Percentiles rank a stretch among this genome's conserved stretches.
phyloP scores from a whole-genome alignment of 2,113 vertebrate species.

The Phoxinus phoxinus region DNA sequence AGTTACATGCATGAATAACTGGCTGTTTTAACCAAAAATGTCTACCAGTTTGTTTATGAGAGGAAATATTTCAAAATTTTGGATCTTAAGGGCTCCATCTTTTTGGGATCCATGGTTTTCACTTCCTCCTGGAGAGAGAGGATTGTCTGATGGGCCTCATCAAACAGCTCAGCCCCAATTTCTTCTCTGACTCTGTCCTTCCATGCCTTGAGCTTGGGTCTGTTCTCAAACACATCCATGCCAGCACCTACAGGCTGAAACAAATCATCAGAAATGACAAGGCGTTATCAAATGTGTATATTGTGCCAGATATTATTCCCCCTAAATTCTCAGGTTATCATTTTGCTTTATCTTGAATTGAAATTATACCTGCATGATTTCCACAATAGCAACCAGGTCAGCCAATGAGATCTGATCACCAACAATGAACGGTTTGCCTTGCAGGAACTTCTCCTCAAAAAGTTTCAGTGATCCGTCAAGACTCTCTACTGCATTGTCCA shows the following conservation, averaged over 20 bases:
- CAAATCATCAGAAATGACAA: neutral
- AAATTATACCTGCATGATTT: constrained; percentile 87
- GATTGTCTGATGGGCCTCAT: constrained; percentile 72
- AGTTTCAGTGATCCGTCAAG: constrained; percentile 74
- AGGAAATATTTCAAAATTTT: constrained; percentile 73
- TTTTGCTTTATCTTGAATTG: neutral
- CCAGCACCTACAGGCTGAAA: constrained; percentile 79
- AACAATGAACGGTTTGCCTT: constrained; percentile 80
- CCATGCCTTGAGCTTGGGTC: constrained; percentile 76
- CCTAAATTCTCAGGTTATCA: neutral
- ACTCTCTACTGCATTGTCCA: constrained; percentile 79
- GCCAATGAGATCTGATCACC: constrained; percentile 85
- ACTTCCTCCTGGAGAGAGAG: constrained; percentile 61
- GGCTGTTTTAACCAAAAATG: neutral
- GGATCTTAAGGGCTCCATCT: constrained; percentile 70
- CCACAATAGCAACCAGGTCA: constrained; percentile 87
- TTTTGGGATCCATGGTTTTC: constrained; percentile 62
- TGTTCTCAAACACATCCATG: constrained; percentile 76
- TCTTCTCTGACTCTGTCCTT: constrained; percentile 73
- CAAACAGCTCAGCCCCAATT: constrained; percentile 72
- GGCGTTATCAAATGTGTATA: neutral
- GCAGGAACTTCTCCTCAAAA: constrained; percentile 86
- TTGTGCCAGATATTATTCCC: neutral
- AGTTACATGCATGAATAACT: neutral
- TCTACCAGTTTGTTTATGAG: constrained; percentile 48